A percentile compares a stretch with the other conserved stretches of the same genome.
These are phyloP conservation scores for Linhomoeus sp. DNA, from an alignment of 2,888 invertebrate genomes.

Conservation along the genomic window DNA sequence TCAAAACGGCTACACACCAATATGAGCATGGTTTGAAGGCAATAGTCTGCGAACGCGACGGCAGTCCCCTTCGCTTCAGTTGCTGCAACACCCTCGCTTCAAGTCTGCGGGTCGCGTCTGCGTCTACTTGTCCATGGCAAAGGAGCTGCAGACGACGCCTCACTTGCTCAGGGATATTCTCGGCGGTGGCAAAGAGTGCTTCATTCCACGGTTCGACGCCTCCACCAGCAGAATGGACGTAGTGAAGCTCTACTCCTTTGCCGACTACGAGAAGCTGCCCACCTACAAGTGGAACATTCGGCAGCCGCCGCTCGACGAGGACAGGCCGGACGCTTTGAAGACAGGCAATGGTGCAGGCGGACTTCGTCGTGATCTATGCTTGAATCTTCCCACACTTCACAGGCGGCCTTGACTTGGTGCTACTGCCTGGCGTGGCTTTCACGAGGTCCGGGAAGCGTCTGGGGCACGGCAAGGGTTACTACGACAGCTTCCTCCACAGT, in stretches of 20 bases:
- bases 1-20: too few species aligned
- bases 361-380: too few species aligned
- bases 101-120: too few species aligned
- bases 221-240: slow-evolving; percentile 49
- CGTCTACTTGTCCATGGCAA: too few species aligned
- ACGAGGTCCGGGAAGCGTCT: slow-evolving; percentile 46
- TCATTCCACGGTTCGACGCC: slow-evolving; percentile 52
- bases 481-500: slow-evolving; percentile 51
- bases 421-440: slow-evolving; percentile 78
- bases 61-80: too few species aligned
- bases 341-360: too few species aligned
- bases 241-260: slow-evolving; percentile 51
- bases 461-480: slow-evolving; percentile 68
- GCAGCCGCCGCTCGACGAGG: slow-evolving; percentile 50
- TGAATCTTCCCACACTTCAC: too few species aligned
- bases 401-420: slow-evolving; percentile 65
- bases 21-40: too few species aligned
- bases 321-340: slow-evolving; percentile 43
- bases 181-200: slow-evolving; percentile 28
- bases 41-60: too few species aligned
- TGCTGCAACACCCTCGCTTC: too few species aligned
- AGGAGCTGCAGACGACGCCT: too few species aligned
- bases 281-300: slow-evolving; percentile 72
- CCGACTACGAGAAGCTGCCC: slow-evolving; percentile 52
- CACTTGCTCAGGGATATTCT: too few species aligned